phyloP scores from a whole-genome alignment of 1,140 invertebrate genomes.

The Dolichoris vasculosae region DNA sequence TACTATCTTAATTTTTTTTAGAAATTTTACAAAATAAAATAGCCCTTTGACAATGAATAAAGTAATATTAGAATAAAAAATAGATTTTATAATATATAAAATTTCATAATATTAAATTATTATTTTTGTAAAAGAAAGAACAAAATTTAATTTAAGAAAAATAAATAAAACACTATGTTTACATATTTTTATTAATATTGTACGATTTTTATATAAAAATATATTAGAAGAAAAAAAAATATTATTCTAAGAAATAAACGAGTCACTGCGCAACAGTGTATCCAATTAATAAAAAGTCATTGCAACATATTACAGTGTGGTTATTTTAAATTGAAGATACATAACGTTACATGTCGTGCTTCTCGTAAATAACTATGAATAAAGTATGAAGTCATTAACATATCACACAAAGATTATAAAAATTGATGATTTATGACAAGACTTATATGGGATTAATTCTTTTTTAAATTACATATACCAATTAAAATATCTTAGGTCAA shows the following conservation, averaged over 20 bases:
- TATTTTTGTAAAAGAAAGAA: too few relatives aligned
- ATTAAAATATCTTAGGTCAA: background rate
- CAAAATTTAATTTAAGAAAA: background rate
- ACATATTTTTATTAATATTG: background rate
- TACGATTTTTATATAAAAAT: background rate
- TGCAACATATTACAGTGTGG: background rate
- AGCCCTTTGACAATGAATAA: too few relatives aligned
- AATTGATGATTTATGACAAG: constrained; percentile 19
- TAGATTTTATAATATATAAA: too few relatives aligned
- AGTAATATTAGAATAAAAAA: too few relatives aligned
- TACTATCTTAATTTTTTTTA: too few relatives aligned
- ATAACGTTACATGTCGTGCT: background rate
- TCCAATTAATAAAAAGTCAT: constrained; percentile 18
- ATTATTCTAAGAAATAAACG: background rate
- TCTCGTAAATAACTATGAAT: constrained; percentile 29
- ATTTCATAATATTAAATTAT: too few relatives aligned
- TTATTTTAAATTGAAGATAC: background rate
- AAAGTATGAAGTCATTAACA: constrained; percentile 41
- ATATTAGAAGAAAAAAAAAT: background rate
- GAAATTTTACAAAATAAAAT: too few relatives aligned
- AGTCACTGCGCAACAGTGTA: background rate
- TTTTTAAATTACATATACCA: background rate
- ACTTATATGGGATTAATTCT: background rate
- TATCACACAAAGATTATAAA: constrained; percentile 35
- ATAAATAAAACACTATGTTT: background rate